Base-by-base conservation (phyloP, 2,888 invertebrate genomes). In the Xestia rhomboidea region DNA sequence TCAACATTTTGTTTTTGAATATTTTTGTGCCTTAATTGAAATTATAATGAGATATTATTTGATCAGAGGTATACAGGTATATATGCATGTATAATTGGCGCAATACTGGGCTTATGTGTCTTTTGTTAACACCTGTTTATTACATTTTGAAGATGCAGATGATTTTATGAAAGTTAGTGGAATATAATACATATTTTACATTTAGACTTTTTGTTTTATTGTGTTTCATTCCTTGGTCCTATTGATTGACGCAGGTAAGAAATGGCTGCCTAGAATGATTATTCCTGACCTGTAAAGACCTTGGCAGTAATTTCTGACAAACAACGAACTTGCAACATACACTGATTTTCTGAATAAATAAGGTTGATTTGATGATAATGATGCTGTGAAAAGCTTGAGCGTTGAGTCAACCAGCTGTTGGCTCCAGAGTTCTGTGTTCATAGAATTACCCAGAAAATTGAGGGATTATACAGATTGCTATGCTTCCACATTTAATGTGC, bases 171-270 rank as follows among this genome's bases (percentile, higher is more conserved):
- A 93, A 89, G 93, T 95, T 94, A 94, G 94, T 92, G 89, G 89
- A 96, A 95, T 95, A 95, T 94, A 79, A 95, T 94, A 73, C 34
- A 77, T 77, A 96, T 95, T 95, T 95, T 95, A 95, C 91, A 93
- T 92, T 94, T 90, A 93, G 87, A 90, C 68, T 54, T 71, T 73
- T 82, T 83, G 83, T 91, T 92, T 93, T 90, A 90, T 90, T 92
- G 87, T 77, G 24, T 60, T 5, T 51, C 15, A 63, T 30, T 24
- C 21, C 21, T 57, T 30, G 11, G 15, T 46, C 30, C 46, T 64
- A n/a, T 24, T 27, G n/a, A 41, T n/a, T 41, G 34, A 24, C n/a
- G 41, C 8, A 64, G 38, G 44, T 34, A 68, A 38, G 8, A 54
- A 27, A 21, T 15, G 49, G 34, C 51, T n/a, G 34, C n/a, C 34